Evolutionary conservation across 2,797 vertebrate genomes (phyloP), one percentile per base, ranked within the genome.

Genomic region (Alosa sapidissima): DNA sequence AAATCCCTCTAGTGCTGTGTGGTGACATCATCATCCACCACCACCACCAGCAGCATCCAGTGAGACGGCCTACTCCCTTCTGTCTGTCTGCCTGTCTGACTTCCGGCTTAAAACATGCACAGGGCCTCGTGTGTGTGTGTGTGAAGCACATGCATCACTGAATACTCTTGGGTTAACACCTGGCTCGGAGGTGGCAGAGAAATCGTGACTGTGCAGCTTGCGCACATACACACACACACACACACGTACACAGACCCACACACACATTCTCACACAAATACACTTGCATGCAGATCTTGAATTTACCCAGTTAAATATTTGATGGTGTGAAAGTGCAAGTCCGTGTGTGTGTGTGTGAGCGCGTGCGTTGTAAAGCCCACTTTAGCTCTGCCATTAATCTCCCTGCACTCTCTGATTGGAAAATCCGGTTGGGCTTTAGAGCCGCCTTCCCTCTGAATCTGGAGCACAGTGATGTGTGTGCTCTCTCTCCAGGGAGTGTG

Each of bases 401-500:
- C 88, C 90, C 86, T 87, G 86, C 90, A 90, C 84, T 91, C 90
- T 89, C 88, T 93, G 92, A 94, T 93, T 93, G 90, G 90, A 93
- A 94, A 93, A 92, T 93, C 92, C 91, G 91, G 88, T 91, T 91
- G 90, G 90, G 93, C 86, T 92, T 94, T 90, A 90, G 89, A 90
- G 89, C 84, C 88, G 88, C 86, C 89, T 90, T 84, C 87, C 89
- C 84, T 89, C 84, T 86, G 75, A 82, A 86, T 88, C 85, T 88
- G 87, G 88, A 93, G 87, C 87, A 90, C 85, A 85, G 78, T 86
- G 72, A 16, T 1, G 49, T 87, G 68, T 47, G 84, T 81, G 81
- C 82, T 7, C 49, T 54, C 68, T 75, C 68, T 75, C 68, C 68
- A 75, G 68, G 68, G 68, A 75, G 68, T 75, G 36, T 47, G 72